Percentiles rank a stretch among this genome's conserved stretches.
Conservation (phyloP, 2,888 invertebrate genomes). For the Fragum fragum region DNA sequence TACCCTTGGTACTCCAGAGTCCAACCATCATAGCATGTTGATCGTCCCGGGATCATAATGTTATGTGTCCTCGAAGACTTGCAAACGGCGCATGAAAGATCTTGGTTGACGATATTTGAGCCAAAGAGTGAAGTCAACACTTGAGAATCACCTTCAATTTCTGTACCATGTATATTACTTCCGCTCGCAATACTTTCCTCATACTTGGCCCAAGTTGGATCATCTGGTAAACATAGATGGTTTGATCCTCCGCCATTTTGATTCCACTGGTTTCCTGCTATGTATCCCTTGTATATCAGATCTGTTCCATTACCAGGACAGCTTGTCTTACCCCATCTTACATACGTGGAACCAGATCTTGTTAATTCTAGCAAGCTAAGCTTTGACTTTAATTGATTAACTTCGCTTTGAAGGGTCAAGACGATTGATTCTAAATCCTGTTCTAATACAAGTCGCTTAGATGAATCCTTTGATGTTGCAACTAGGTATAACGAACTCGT, state of each 20-base stretch:
- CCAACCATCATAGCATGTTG: slow-evolving; percentile 33
- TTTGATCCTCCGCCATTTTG: slow-evolving; percentile 32
- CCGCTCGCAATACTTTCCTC: not conserved
- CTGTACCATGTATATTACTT: slow-evolving; percentile 18
- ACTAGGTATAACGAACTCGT: not conserved
- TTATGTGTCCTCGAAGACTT: not conserved
- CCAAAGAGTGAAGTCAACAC: slow-evolving; percentile 19
- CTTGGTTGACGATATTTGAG: slow-evolving; percentile 20
- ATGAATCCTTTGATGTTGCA: not conserved
- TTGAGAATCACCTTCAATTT: slow-evolving; percentile 6
- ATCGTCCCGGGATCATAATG: slow-evolving; percentile 33
- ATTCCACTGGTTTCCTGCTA: slow-evolving; percentile 28
- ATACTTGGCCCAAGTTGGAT: slow-evolving; percentile 33
- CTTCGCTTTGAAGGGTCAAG: not conserved
- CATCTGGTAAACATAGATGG: slow-evolving; percentile 26
- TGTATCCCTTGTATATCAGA: slow-evolving; percentile 27
- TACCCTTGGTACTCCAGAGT: slow-evolving; percentile 33
- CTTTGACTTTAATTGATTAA: slow-evolving; percentile 9
- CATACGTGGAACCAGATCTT: slow-evolving; percentile 11
- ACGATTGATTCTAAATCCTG: not conserved
- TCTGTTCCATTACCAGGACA: slow-evolving; percentile 39
- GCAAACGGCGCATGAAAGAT: slow-evolving; percentile 31
- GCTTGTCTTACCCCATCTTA: slow-evolving; percentile 29
- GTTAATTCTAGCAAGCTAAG: slow-evolving; percentile 4
- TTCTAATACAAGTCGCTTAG: slow-evolving; percentile 14